Evolutionary conservation across 2,113 vertebrate species (phyloP).

Genomic region (Psephotus haematonotus): DNA sequence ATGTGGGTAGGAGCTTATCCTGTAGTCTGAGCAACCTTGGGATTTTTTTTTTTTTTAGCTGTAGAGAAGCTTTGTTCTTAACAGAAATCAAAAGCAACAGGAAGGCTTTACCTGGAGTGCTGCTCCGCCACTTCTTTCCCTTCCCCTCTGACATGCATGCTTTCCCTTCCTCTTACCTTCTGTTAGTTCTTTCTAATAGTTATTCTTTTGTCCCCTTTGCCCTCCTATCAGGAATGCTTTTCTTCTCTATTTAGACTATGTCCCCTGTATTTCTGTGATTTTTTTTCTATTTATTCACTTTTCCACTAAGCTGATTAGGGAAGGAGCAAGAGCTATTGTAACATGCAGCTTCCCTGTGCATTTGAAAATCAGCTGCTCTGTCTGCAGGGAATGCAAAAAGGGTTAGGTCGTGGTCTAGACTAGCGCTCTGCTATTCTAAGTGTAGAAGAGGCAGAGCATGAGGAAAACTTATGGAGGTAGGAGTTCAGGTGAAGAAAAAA

Average conservation of each 20-base stretch:
- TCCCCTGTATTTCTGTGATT: background rate
- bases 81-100: background rate
- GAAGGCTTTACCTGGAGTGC: background rate
- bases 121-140: background rate
- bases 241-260: background rate
- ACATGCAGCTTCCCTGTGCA: rapidly evolving
- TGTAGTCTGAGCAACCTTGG: background rate
- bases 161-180: background rate
- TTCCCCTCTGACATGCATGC: rapidly evolving
- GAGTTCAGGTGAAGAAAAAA: background rate
- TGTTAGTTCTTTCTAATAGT: background rate
- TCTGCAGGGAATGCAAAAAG: background rate
- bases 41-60: background rate
- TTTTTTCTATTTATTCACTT: background rate
- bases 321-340: background rate
- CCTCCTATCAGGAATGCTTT: background rate
- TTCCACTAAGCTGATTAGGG: background rate
- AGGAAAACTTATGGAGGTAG: background rate
- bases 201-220: background rate
- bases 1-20: background rate
- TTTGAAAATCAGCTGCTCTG: background rate
- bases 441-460: background rate
- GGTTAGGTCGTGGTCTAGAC: background rate
- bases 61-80: background rate
- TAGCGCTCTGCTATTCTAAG: background rate